Evolutionary conservation across 2,888 invertebrate species (phyloP), one percentile per base, ranked within the genome.

Genomic region (Maniola hyperantus): DNA sequence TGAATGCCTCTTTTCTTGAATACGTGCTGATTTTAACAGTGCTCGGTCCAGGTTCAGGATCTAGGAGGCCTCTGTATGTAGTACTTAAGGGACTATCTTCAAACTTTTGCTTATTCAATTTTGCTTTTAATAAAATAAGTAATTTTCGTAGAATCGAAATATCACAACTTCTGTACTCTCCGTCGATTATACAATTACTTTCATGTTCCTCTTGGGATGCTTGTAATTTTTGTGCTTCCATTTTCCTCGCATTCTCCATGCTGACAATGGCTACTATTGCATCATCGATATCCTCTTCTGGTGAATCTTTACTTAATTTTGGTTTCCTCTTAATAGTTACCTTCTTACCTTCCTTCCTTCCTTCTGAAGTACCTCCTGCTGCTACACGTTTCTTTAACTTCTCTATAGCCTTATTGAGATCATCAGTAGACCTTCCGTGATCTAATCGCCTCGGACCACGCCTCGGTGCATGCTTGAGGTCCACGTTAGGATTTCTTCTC

Each of bases 401-500:
- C 67, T 84, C 83, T 33, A 93, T 77, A 1, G 89, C 84, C 53
- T 76, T 76, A 34, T 80, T 76, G n/a, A 93, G 78, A 70, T 88
- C 81, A 8, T 81, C 72, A 0, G 75, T 59, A 0, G 77, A 76
- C 64, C 81, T 80, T 11, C 84, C 85, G 66, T 87, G 86, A 5
- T 80, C 73, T 0, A 90, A 74, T 0, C 84, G 76, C 0, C 83
- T 83, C 15, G 81, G 81, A 1, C 76, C 83, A 58, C 91, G 82
- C n/a, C 93, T 83, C 0, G 90, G 93, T 68, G 90, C 90, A 57
- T 79, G 73, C 18, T 76, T 68, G 5, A 93, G 70, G 58, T 84
- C 83, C 15, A 75, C 67, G 61, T 88, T 74, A 0, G 94, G 94
- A 82, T 94, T 78, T 33, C 84, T 82, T 64, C 87, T 83, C 59